A percentile compares a stretch with the other conserved stretches of the same genome.
Evolutionary conservation across 2,113 vertebrate species (phyloP).

Genomic region (Aleadryas rufinucha): DNA sequence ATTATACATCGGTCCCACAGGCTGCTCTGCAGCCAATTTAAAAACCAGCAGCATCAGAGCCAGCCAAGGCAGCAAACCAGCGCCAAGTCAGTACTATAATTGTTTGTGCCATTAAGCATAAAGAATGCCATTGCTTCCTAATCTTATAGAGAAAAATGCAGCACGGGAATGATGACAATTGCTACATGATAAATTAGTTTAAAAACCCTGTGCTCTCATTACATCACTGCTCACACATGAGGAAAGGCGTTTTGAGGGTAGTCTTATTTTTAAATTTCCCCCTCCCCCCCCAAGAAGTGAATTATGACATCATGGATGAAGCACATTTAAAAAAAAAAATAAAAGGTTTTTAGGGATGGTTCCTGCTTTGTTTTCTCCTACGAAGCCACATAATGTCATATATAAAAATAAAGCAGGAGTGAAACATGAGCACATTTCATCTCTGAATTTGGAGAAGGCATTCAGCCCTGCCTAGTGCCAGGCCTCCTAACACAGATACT

Average conservation of each 20-base stretch:
- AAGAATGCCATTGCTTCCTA: constrained; percentile 53
- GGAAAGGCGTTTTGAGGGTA: not conserved
- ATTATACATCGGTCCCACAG: constrained; percentile 11
- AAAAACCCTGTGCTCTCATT: not conserved
- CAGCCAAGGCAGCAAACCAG: constrained; percentile 20
- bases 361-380: not conserved
- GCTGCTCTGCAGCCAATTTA: constrained; percentile 40
- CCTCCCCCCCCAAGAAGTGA: not conserved
- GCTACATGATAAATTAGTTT: not conserved
- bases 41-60: constrained; percentile 30
- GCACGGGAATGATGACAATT: not conserved
- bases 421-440: not conserved
- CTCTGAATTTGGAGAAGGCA: not conserved
- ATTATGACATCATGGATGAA: not conserved
- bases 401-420: not conserved
- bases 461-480: not conserved
- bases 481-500: not conserved
- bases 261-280: not conserved
- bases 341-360: not conserved
- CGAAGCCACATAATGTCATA: not conserved
- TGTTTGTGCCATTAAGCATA: constrained; percentile 56
- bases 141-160: not conserved
- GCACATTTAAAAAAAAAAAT: not conserved
- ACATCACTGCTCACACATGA: not conserved
- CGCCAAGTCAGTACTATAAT: constrained; percentile 48